phyloP scores from a whole-genome alignment of 2,888 invertebrate genomes.

The Hedychridium roseum region DNA sequence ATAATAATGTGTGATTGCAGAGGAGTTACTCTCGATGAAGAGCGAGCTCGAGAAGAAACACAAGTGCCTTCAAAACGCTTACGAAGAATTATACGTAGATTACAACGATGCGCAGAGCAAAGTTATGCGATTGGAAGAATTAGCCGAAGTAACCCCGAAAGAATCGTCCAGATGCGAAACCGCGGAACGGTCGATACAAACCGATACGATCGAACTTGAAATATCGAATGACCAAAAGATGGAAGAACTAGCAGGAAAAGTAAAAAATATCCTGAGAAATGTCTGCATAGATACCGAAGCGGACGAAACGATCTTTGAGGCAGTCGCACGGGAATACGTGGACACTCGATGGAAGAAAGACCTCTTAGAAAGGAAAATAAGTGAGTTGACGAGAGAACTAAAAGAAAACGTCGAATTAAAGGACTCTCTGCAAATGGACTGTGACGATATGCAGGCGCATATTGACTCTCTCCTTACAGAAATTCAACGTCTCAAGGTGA shows the following conservation, averaged over 20 bases:
- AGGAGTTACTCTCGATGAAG: slow-evolving; percentile 59
- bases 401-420: slow-evolving; percentile 48
- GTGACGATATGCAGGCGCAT: slow-evolving; percentile 58
- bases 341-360: slow-evolving; percentile 59
- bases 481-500: slow-evolving; percentile 52
- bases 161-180: slow-evolving; percentile 6
- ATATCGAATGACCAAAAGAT: slow-evolving; percentile 2
- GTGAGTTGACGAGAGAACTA: slow-evolving; percentile 53
- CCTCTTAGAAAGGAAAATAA: slow-evolving; percentile 58
- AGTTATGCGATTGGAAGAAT: too few relatives aligned
- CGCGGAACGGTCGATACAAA: slow-evolving; percentile 23
- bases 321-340: slow-evolving; percentile 47
- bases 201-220: slow-evolving; percentile 11
- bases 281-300: slow-evolving; percentile 50
- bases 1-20: slow-evolving; percentile 41
- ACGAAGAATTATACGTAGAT: slow-evolving; percentile 61
- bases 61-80: slow-evolving; percentile 67
- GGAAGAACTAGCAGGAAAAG: slow-evolving; percentile 53
- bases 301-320: slow-evolving; percentile 49
- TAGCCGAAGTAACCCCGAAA: too few relatives aligned
- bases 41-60: slow-evolving; percentile 67
- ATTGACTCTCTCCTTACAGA: slow-evolving; percentile 54
- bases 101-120: slow-evolving; percentile 56
- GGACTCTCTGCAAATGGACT: slow-evolving; percentile 52
- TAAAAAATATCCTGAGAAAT: slow-evolving; percentile 60